phyloP scores from a whole-genome alignment of 2,797 vertebrate species.

The Brachyalestes nurse region DNA sequence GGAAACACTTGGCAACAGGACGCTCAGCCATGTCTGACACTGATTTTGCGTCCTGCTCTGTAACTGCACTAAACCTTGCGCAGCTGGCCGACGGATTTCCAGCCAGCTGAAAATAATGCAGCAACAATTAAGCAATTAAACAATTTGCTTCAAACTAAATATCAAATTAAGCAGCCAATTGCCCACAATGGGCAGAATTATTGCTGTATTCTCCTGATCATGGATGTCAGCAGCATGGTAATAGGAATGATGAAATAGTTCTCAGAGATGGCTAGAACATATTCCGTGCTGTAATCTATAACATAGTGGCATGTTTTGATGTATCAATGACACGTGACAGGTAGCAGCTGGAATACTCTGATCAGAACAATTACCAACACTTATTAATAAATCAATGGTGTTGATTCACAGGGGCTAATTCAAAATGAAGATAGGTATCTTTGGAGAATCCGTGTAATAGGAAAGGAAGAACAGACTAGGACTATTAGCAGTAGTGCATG shows the following conservation, averaged over 20 bases:
- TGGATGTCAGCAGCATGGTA: constrained; percentile 18
- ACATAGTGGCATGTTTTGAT: constrained; percentile 30
- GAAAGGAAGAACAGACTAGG: background rate
- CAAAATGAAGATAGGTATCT: background rate
- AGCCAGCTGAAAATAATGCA: constrained; percentile 72
- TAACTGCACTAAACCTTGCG: background rate
- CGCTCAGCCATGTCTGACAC: background rate
- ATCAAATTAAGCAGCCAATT: constrained; percentile 58
- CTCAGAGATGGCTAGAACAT: constrained; percentile 24
- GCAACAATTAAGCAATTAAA: constrained; percentile 68
- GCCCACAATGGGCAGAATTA: constrained; percentile 46
- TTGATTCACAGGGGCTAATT: background rate
- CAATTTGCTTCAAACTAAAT: constrained; percentile 65
- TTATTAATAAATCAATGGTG: background rate
- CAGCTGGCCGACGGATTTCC: constrained; percentile 69
- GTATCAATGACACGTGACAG: constrained; percentile 18
- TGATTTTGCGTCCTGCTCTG: background rate
- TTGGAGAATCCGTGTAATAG: background rate
- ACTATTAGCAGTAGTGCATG: constrained; percentile 13
- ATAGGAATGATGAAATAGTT: constrained; percentile 27
- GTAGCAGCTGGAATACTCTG: background rate
- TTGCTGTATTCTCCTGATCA: constrained; percentile 42
- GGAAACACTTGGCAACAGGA: background rate
- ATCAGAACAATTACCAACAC: constrained; percentile 18
- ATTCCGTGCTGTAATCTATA: constrained; percentile 38